These are phyloP conservation scores for Vombatus ursinus DNA, from an alignment of 2,113 vertebrate genomes.

Conservation along the genomic window DNA sequence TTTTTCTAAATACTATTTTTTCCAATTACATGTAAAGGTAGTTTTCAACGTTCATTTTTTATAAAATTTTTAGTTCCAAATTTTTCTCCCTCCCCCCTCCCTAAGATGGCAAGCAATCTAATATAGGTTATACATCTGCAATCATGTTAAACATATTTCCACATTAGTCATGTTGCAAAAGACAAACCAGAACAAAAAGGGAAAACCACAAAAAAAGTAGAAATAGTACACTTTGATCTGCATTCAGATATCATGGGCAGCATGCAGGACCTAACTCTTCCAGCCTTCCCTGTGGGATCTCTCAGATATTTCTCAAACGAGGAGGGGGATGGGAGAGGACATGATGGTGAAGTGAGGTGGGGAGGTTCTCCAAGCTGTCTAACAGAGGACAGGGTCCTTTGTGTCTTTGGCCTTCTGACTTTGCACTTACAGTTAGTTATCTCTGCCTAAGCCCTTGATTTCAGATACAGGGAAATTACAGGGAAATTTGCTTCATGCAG, in stretches of 20 bases:
- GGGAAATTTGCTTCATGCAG: neutral
- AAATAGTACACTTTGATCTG: too few species aligned
- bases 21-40: too few species aligned
- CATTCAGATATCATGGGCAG: neutral
- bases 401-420: neutral
- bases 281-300: neutral
- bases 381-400: neutral
- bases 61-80: too few species aligned
- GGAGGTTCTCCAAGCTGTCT: neutral
- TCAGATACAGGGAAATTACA: neutral
- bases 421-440: neutral
- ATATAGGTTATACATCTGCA: too few species aligned
- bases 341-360: neutral
- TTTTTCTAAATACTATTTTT: too few species aligned
- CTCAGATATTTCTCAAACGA: neutral
- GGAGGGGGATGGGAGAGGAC: neutral
- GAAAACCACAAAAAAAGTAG: too few species aligned
- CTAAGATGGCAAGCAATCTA: too few species aligned
- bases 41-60: too few species aligned
- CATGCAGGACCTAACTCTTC: neutral
- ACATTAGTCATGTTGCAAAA: too few species aligned
- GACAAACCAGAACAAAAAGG: too few species aligned
- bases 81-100: too few species aligned
- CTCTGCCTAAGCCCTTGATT: neutral
- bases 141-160: too few species aligned